A percentile compares a stretch with the other conserved stretches of the same genome.
These are phyloP conservation scores for Natrix natrix DNA, from an alignment of 2,797 vertebrate genomes.

Conservation along the genomic window DNA sequence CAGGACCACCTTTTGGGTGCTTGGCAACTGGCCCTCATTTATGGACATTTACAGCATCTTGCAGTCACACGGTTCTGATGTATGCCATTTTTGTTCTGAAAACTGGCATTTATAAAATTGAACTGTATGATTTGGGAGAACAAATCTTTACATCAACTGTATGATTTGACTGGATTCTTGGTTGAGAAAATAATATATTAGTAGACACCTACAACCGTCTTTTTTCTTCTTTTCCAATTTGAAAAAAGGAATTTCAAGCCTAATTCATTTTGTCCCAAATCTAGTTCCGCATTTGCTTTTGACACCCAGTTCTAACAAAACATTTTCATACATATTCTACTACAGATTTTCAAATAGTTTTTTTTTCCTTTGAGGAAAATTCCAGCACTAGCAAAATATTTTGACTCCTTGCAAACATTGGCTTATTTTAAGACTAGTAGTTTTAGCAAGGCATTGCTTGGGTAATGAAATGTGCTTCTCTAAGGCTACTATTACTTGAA, in stretches of 20 bases:
- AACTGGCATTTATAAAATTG: background rate
- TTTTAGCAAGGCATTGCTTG: background rate
- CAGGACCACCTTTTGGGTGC: background rate
- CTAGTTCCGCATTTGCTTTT: background rate
- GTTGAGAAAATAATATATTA: background rate
- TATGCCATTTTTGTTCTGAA: background rate
- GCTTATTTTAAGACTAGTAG: background rate
- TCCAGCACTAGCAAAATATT: background rate
- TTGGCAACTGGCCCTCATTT: background rate
- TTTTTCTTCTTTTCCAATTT: background rate
- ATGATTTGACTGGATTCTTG: slow-evolving; percentile 7
- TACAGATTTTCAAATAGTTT: background rate
- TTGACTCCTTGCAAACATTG: background rate
- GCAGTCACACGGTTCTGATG: background rate
- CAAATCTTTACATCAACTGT: background rate
- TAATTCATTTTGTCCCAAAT: background rate
- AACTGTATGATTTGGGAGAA: background rate
- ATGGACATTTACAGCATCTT: background rate
- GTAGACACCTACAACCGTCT: background rate
- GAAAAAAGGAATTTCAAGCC: background rate
- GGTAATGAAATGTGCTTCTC: background rate
- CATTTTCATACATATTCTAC: background rate
- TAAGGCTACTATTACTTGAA: background rate
- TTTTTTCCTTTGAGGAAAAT: background rate
- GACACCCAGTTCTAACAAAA: background rate